Evolutionary conservation across 2,797 vertebrate genomes (phyloP).

Genomic region (Sparidentex hasta): DNA sequence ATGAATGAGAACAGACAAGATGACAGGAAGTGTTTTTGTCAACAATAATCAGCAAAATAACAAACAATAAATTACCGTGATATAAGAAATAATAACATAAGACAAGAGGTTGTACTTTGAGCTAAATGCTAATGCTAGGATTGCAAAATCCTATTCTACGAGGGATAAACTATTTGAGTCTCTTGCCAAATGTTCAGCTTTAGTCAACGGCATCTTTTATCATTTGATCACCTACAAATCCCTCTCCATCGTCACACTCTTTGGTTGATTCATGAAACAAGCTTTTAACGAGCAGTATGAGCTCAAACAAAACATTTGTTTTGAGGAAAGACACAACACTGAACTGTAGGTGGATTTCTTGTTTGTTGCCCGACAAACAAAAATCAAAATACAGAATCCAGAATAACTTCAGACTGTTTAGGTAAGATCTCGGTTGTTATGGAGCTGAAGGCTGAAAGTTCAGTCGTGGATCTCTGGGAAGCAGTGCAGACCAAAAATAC

Average conservation of each 20-base stretch:
- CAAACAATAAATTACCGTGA: too few relatives aligned
- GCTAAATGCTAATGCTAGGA: too few relatives aligned
- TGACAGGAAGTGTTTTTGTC: too few relatives aligned
- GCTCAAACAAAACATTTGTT: slow-evolving; percentile 18
- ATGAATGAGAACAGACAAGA: too few relatives aligned
- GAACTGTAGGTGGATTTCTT: neutral
- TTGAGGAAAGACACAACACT: slow-evolving; percentile 4
- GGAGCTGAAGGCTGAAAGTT: slow-evolving; percentile 22
- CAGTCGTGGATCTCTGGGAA: neutral
- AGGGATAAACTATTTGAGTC: too few relatives aligned
- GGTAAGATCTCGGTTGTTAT: slow-evolving; percentile 14
- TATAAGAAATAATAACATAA: too few relatives aligned
- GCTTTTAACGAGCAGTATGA: slow-evolving; percentile 7
- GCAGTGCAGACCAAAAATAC: too few relatives aligned
- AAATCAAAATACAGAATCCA: neutral
- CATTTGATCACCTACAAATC: neutral
- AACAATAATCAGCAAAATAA: too few relatives aligned
- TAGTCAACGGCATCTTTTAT: too few relatives aligned
- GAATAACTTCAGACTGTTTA: slow-evolving; percentile 20
- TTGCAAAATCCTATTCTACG: too few relatives aligned
- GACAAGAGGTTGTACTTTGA: too few relatives aligned
- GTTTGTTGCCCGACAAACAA: slow-evolving; percentile 4
- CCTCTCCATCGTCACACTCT: neutral
- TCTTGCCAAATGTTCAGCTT: too few relatives aligned
- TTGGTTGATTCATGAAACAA: slow-evolving; percentile 11